Evolutionary conservation across 2,797 vertebrate genomes (phyloP).

Genomic region (Xenopus petersii): DNA sequence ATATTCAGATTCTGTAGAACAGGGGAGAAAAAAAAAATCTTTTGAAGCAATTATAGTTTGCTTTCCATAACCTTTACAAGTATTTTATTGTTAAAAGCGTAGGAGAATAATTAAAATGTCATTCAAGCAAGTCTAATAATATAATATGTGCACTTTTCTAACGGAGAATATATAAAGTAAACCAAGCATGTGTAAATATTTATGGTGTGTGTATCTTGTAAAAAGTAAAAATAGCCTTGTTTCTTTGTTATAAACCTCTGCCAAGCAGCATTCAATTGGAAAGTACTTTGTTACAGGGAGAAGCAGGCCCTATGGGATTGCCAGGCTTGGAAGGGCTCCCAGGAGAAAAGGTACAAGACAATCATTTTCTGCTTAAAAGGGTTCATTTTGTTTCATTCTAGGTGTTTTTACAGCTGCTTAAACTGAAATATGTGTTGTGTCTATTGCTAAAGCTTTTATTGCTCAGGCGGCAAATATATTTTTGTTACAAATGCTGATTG

Average conservation of each 20-base stretch:
- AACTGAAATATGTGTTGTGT: background rate
- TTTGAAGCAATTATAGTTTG: constrained; percentile 28
- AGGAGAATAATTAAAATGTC: constrained; percentile 34
- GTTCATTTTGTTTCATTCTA: background rate
- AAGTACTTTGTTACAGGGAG: constrained; percentile 71
- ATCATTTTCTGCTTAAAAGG: constrained; percentile 1
- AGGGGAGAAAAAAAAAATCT: constrained; percentile 6
- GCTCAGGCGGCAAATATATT: constrained; percentile 1
- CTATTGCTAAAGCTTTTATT: background rate
- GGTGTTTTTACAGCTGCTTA: background rate
- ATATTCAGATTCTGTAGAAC: constrained; percentile 4
- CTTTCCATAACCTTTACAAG: constrained; percentile 30
- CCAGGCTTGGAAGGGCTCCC: constrained; percentile 92
- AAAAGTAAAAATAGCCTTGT: constrained; percentile 22
- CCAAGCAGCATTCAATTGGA: constrained; percentile 6
- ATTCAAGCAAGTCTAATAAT: constrained; percentile 24
- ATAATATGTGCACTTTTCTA: background rate
- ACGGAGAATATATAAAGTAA: background rate
- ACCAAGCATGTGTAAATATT: constrained; percentile 14
- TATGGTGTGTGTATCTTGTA: constrained; percentile 14
- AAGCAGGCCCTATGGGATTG: constrained; percentile 90
- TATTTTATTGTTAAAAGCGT: constrained; percentile 13
- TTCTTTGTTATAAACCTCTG: constrained; percentile 7
- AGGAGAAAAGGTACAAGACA: constrained; percentile 83
- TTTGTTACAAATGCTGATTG: constrained; percentile 1